Base-by-base conservation (phyloP, 2,888 invertebrate species). In the Thalpophila matura region DNA sequence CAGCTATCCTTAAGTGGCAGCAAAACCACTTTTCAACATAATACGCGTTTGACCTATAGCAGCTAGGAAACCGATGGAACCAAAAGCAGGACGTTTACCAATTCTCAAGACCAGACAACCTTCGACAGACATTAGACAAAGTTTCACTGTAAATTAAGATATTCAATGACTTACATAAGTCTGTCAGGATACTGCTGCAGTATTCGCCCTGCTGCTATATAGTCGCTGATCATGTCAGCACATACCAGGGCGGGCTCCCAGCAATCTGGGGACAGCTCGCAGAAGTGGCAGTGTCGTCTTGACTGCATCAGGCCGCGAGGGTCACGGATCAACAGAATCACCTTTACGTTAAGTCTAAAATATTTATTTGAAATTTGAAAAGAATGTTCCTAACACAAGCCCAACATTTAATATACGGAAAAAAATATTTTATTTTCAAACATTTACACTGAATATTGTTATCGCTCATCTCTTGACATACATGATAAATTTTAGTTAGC, bases 291-390 rank as follows among this genome's bases (percentile, higher is more conserved):
- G 87, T 98, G 98, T 77, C 97, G 97, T 29, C 98, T 95, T 0
- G 98, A 98, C 90, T 98, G 98, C 92, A 98, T 95, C 58, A 97
- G 97, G 16, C 98, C 98, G 20, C 98, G 96, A 1, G 98, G 98
- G 91, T 98, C 98, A 53, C 98, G 96, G 56, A 98, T 96, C 77
- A 98, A 91, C 58, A 98, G 92, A 73, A 98, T 92, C 74, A 98
- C 96, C 88, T 97, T 97, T 58, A 97, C 95, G 83, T 97, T 97
- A 85, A 97, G 94, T 87, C 97, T 97, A 43, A 16, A 35, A 22
- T 1, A 12, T 1, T 22, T 24, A 3, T 22, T 35, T 0, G 27
- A 27, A n/a, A n/a, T n/a, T n/a, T n/a, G n/a, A 35, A 42, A 26
- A 0, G 4, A 26, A 56, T 31, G 0, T 16, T 16, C n/a, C 10